Evolutionary conservation across 1,140 invertebrate species (phyloP), one percentile per base, ranked within the genome.

Genomic region (Propsilocerus akamusi): DNA sequence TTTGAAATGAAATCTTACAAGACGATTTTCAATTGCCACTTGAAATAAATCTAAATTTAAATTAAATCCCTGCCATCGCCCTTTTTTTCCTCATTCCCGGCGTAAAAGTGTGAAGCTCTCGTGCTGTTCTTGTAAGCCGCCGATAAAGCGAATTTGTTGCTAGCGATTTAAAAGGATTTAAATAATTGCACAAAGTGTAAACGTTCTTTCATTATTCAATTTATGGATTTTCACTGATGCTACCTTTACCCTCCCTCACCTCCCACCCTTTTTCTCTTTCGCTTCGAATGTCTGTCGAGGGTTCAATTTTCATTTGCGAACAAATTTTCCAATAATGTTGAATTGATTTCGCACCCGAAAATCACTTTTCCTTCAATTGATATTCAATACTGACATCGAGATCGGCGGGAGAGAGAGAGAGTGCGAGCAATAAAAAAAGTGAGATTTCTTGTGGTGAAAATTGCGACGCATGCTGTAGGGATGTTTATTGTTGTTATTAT

Each of bases 21-120:
- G n/a, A n/a, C n/a, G n/a, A n/a, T n/a, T n/a, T n/a, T n/a, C 14
- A 41, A 41, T 30, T 17, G 34, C 34, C 34, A 41, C 34, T 41
- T 41, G 34, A 41, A 41, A 41, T 41, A 41, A 41, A 41, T 41
- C 17, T 41, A 41, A 41, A 41, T 41, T 41, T 41, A 41, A 41
- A 41, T 41, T 41, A 41, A 41, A 41, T 41, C 34, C n/a, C n/a
- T n/a, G n/a, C n/a, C n/a, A n/a, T n/a, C n/a, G n/a, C n/a, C n/a
- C n/a, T n/a, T n/a, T n/a, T n/a, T n/a, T n/a, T n/a, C n/a, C n/a
- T n/a, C n/a, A n/a, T n/a, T n/a, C n/a, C n/a, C n/a, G n/a, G n/a
- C n/a, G n/a, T n/a, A n/a, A n/a, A n/a, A n/a, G n/a, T n/a, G n/a
- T 17, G 20, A 12, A 14, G 3, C 28, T 30, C 28, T 30, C n/a